phyloP scores from a whole-genome alignment of 2,888 invertebrate species.

The Torymus texanus region DNA sequence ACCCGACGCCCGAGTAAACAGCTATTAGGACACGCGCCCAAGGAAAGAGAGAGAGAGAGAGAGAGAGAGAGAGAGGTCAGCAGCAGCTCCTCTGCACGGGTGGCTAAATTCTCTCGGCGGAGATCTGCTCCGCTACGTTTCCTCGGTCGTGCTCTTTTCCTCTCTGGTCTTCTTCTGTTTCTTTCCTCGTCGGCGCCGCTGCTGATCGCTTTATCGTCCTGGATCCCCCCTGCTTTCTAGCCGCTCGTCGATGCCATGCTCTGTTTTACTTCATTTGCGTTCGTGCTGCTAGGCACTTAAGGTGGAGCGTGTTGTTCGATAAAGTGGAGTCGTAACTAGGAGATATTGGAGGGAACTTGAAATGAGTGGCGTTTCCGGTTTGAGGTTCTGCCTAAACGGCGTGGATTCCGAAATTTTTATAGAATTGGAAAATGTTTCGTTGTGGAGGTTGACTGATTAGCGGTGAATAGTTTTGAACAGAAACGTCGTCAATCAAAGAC shows the following conservation, averaged over 20 bases:
- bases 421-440: too few species aligned
- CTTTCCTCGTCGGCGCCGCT: conserved; percentile 40
- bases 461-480: too few species aligned
- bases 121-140: conserved; percentile 70
- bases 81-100: conserved; percentile 64
- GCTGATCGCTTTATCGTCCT: conserved; percentile 55
- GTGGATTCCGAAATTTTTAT: too few species aligned
- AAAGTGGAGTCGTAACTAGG: conserved; percentile 5
- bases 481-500: too few species aligned
- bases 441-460: too few species aligned
- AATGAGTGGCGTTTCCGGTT: neutral
- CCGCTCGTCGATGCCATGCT: conserved; percentile 35
- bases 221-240: conserved; percentile 32
- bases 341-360: neutral
- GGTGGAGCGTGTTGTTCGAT: conserved; percentile 26
- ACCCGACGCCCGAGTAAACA: too few species aligned
- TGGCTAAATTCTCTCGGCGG: conserved; percentile 62
- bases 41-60: too few species aligned
- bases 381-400: too few species aligned
- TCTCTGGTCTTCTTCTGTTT: too few species aligned
- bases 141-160: conserved; percentile 47
- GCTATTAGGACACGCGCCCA: too few species aligned
- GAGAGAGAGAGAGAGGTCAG: conserved; percentile 63
- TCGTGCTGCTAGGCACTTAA: conserved; percentile 40
- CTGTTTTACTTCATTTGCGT: conserved; percentile 53